Evolutionary conservation across 2,888 invertebrate genomes (phyloP).

Genomic region (Deroplatys truncata): DNA sequence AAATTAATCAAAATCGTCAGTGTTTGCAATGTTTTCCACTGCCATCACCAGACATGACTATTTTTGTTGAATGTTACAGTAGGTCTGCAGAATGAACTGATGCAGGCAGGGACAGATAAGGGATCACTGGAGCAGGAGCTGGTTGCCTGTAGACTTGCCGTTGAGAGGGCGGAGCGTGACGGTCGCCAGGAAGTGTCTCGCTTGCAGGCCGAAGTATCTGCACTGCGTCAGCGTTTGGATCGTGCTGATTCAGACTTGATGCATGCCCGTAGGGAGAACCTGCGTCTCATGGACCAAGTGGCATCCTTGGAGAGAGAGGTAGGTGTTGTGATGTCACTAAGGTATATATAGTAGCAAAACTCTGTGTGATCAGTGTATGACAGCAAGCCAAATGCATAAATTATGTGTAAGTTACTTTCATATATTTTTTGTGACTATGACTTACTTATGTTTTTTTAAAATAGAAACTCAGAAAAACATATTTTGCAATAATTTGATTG

Average conservation of each 20-base stretch:
- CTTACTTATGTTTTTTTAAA: no score
- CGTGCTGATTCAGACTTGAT: slow-evolving; percentile 76
- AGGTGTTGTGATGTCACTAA: slow-evolving; percentile 19
- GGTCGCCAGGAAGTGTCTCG: slow-evolving; percentile 70
- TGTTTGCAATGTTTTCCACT: no score
- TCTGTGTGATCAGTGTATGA: no score
- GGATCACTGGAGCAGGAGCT: slow-evolving; percentile 76
- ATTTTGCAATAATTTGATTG: no score
- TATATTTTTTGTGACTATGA: neutral
- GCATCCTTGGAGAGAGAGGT: slow-evolving; percentile 79
- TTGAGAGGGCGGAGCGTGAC: slow-evolving; percentile 71
- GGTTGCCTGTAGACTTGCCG: slow-evolving; percentile 56
- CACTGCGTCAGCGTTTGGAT: slow-evolving; percentile 70
- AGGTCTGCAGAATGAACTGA: slow-evolving; percentile 69
- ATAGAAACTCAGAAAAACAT: no score
- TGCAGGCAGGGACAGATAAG: slow-evolving; percentile 71
- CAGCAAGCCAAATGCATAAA: no score
- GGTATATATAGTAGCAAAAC: no score
- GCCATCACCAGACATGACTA: no score
- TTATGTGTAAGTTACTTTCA: no score
- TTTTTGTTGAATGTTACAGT: neutral
- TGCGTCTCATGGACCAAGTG: slow-evolving; percentile 73
- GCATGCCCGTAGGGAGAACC: slow-evolving; percentile 74
- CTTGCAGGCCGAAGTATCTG: slow-evolving; percentile 68
- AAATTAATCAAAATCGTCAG: no score